Evolutionary conservation across 1,140 invertebrate species (phyloP).

Genomic region (Zaprionus taronus): DNA sequence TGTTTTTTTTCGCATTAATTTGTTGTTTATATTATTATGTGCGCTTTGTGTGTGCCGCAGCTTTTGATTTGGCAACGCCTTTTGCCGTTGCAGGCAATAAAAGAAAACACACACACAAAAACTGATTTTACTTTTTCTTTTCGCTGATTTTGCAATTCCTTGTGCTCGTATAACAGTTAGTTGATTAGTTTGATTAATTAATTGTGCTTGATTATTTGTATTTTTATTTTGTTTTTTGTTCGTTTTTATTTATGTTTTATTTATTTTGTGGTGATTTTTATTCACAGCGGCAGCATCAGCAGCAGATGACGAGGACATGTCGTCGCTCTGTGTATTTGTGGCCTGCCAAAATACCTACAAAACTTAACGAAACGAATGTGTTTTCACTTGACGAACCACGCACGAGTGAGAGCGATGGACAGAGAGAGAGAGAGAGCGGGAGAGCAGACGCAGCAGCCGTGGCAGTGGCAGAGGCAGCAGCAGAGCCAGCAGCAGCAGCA

Average conservation of each 20-base stretch:
- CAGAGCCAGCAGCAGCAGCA: slow-evolving; percentile 36
- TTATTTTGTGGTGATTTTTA: slow-evolving; percentile 38
- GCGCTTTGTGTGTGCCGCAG: slow-evolving; percentile 15
- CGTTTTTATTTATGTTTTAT: slow-evolving; percentile 29
- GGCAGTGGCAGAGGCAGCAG: slow-evolving; percentile 21
- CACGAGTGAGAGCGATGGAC: slow-evolving; percentile 27
- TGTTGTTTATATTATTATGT: slow-evolving; percentile 2
- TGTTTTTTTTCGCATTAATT: slow-evolving; percentile 28
- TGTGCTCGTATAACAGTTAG: slow-evolving; percentile 24
- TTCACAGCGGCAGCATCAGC: slow-evolving; percentile 41
- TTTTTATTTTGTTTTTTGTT: slow-evolving; percentile 3
- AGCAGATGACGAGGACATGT: slow-evolving; percentile 64
- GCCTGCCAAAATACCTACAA: slow-evolving; percentile 79
- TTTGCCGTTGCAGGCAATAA: slow-evolving; percentile 11
- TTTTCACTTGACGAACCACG: slow-evolving; percentile 76
- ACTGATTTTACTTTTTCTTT: slow-evolving; percentile 28
- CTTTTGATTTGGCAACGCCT: slow-evolving; percentile 69
- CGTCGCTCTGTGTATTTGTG: slow-evolving; percentile 48
- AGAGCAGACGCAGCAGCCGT: slow-evolving; percentile 23
- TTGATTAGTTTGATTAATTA: slow-evolving; percentile 4
- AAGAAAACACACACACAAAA: slow-evolving; percentile 38
- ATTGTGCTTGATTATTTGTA: slow-evolving; percentile 24
- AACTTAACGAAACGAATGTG: slow-evolving; percentile 77
- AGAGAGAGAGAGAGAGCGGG: slow-evolving; percentile 1
- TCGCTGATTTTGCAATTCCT: slow-evolving; percentile 34